Conservation (phyloP, 2,113 vertebrate genomes). For the Tenebrosternarchus preto region DNA sequence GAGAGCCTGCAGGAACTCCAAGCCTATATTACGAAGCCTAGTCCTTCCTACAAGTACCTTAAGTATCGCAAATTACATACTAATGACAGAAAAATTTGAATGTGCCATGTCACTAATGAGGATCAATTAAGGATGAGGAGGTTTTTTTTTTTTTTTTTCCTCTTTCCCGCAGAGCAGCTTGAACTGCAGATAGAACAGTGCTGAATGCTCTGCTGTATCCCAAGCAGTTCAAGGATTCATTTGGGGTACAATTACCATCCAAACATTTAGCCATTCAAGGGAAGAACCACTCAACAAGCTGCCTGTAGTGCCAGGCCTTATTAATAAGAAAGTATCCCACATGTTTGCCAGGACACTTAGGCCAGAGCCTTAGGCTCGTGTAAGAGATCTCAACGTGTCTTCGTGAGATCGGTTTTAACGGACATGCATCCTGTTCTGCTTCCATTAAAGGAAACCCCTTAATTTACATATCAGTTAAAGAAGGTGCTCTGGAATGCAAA, state of each 20-base stretch:
- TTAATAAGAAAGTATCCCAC: slow-evolving; percentile 25
- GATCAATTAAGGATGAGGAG: slow-evolving; percentile 1
- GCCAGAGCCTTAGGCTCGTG: background rate
- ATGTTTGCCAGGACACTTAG: background rate
- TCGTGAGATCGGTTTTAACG: background rate
- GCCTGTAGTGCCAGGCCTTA: slow-evolving; percentile 7
- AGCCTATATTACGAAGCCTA: background rate
- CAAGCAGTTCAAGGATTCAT: background rate
- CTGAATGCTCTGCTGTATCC: slow-evolving; percentile 27
- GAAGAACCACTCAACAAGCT: background rate
- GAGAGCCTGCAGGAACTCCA: background rate
- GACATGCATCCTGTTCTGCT: background rate
- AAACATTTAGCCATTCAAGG: slow-evolving; percentile 8
- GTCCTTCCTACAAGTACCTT: background rate
- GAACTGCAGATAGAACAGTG: background rate
- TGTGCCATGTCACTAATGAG: background rate
- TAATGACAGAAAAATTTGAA: background rate
- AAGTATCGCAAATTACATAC: background rate
- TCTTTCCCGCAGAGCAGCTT: background rate
- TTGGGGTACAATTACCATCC: slow-evolving; percentile 14
- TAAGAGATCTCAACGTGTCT: slow-evolving; percentile 16
- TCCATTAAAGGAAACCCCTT: background rate
- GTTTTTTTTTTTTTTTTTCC: too few relatives aligned
- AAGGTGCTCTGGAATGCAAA: background rate
- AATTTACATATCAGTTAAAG: background rate